These are phyloP conservation scores for Spilosoma lubricipeda DNA, from an alignment of 2,888 invertebrate species.

Conservation along the genomic window DNA sequence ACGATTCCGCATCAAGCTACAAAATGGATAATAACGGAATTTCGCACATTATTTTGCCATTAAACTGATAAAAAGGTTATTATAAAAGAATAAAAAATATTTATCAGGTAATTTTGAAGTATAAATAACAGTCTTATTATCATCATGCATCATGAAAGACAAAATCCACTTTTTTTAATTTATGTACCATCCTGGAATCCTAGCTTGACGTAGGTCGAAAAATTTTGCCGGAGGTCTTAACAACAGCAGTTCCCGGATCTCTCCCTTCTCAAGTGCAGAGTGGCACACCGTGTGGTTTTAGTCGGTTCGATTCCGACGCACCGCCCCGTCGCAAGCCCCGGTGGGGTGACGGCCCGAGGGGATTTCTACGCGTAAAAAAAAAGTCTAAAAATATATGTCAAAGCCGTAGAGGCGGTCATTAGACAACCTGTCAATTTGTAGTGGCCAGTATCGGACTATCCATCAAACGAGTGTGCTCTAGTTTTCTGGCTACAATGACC, in stretches of 20 bases:
- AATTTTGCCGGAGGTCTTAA: no score
- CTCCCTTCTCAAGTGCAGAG: no score
- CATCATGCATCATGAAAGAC: neutral
- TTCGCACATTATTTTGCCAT: no score
- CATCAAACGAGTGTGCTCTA: conserved; percentile 16
- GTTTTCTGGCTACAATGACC: conserved; percentile 9
- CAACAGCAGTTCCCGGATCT: no score
- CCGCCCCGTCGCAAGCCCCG: no score
- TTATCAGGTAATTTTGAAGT: neutral
- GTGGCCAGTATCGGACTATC: conserved; percentile 16
- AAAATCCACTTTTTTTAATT: neutral
- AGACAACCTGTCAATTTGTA: conserved; percentile 21
- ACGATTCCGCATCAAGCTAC: neutral
- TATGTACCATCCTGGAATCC: neutral
- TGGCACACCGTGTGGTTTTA: no score
- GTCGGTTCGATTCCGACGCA: no score
- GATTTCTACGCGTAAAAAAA: no score
- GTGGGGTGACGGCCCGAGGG: no score
- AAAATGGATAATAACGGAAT: neutral
- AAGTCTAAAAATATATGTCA: neutral
- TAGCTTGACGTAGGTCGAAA: conserved; percentile 1
- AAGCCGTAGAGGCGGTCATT: conserved; percentile 2
- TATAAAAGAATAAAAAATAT: no score
- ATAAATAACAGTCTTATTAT: neutral
- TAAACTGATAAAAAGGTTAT: no score